Evolutionary conservation across 2,113 vertebrate genomes (phyloP).

Genomic region (Pituophis catenifer): DNA sequence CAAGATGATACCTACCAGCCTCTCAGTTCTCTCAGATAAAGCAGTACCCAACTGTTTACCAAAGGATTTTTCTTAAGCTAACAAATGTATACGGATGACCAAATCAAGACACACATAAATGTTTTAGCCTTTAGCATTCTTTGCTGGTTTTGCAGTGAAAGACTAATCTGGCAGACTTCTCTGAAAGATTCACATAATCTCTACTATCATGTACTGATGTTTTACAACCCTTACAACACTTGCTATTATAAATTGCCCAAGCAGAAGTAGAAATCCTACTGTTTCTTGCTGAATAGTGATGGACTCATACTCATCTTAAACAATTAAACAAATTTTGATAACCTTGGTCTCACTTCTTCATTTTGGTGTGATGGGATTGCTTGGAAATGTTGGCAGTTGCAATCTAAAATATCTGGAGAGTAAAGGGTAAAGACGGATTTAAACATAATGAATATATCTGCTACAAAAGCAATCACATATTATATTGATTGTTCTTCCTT

Average conservation of each 20-base stretch:
- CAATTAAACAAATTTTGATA: not conserved
- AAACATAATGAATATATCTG: not conserved
- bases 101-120: not conserved
- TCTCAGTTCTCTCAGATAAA: not conserved
- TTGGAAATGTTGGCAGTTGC: not conserved
- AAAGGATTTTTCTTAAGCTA: not conserved
- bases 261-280: not conserved
- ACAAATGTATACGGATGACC: not conserved
- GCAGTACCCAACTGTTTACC: not conserved
- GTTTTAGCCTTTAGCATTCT: not conserved
- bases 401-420: not conserved
- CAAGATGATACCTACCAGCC: not conserved
- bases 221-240: not conserved
- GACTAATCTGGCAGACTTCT: not conserved
- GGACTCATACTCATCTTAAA: not conserved
- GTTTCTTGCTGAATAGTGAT: not conserved
- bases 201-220: not conserved
- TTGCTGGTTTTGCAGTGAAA: not conserved
- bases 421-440: not conserved
- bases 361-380: not conserved
- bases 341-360: not conserved
- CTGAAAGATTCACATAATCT: not conserved
- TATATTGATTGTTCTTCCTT: not conserved
- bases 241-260: not conserved
- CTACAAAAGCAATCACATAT: not conserved